Conservation (phyloP, 2,888 invertebrate species). For the Lasioglossum figueresi region DNA sequence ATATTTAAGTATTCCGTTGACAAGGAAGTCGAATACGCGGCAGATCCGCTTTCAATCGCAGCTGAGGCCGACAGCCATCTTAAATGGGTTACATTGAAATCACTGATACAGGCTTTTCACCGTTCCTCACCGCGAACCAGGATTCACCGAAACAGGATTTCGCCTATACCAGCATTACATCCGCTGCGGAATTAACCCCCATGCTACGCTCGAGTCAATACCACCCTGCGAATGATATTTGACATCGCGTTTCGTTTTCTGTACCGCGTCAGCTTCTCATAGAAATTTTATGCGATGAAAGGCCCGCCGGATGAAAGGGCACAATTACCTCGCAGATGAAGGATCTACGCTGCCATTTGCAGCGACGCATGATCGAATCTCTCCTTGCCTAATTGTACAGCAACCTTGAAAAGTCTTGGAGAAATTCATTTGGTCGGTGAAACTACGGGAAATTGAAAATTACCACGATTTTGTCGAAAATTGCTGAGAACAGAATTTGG, state of each 20-base stretch:
- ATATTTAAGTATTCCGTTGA: neutral
- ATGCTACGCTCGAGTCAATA: neutral
- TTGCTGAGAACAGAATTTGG: neutral
- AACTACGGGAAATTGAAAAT: neutral
- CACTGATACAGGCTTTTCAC: neutral
- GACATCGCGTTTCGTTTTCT: neutral
- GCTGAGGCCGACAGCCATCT: neutral
- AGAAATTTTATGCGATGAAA: neutral
- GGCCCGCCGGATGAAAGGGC: neutral
- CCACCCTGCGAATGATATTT: neutral
- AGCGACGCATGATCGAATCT: neutral
- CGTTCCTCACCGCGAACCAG: neutral
- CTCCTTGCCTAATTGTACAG: neutral
- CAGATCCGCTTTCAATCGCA: neutral
- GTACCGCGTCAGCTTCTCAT: neutral
- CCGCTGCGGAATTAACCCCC: neutral
- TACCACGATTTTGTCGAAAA: no score
- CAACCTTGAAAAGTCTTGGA: neutral
- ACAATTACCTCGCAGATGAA: neutral
- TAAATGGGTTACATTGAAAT: slow-evolving; percentile 1
- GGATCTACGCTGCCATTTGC: neutral
- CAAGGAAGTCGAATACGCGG: neutral
- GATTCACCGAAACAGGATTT: neutral
- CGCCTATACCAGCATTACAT: neutral
- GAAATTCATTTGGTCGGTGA: neutral